Base-by-base conservation (phyloP, 2,888 invertebrate genomes). In the Lochmaea crataegi region DNA sequence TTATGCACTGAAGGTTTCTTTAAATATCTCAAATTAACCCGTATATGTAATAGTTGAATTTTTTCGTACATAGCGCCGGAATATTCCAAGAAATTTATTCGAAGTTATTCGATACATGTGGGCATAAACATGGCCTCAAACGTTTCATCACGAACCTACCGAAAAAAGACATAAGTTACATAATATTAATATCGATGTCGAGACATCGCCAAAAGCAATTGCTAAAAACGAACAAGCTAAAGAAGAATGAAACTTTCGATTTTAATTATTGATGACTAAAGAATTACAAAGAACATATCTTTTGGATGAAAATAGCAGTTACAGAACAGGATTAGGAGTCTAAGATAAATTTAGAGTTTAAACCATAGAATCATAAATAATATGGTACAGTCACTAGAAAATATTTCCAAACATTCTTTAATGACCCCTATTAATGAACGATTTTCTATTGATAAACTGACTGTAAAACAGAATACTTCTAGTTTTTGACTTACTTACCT, bases 211-310 rank as follows among this genome's bases (percentile, higher is more conserved):
- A 14, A 64, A 69, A 70, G 64, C 64, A 22, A 56, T 70, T 38
- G 57, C 70, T 65, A 65, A 66, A 68, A 74, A 74, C 68, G 71
- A 64, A 71, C 58, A 68, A 22, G 65, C 42, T n/a, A 10, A 61
- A n/a, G 14, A 61, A 38, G 41, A 42, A 12, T 41, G 42, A 42
- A 74, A 71, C 74, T 74, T 74, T 74, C 74, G 74, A 68, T 74
- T 74, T 74, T 74, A 67, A 53, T 57, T 65, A 61, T 61, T 18
- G 16, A 41, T 42, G 18, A 41, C 42, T 61, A 18, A 41, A 61
- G 61, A 32, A 58, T 61, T n/a, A 41, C 61, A 16, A 58, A 16
- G 5, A 61, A 18, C 61, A 61, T 61, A n/a, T 61, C 18, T 61
- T 16, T 61, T 41, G 61, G 42, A 42, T 41, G 14, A 42, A 60